Percentiles rank a stretch among this genome's conserved stretches.
These are phyloP conservation scores for Xenops minutus DNA, from an alignment of 2,797 vertebrate genomes.

Conservation along the genomic window DNA sequence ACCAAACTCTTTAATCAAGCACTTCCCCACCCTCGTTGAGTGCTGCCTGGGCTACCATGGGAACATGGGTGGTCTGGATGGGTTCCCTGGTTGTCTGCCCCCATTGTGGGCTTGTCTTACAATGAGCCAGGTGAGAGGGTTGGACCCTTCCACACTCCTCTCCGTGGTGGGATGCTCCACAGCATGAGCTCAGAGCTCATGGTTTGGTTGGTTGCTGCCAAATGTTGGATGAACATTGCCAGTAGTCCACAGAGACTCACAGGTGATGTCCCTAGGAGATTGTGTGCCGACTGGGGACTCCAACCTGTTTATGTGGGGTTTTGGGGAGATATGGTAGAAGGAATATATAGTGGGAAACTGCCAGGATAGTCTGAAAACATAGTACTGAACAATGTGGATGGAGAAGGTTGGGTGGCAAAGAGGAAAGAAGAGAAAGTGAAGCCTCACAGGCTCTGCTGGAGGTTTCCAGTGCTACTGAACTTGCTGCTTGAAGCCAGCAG, in stretches of 20 bases:
- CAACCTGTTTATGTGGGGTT: neutral
- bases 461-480: neutral
- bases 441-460: neutral
- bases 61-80: neutral
- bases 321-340: neutral
- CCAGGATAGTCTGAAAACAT: neutral
- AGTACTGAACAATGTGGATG: neutral
- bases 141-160: neutral
- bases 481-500: neutral
- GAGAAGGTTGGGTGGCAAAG: neutral
- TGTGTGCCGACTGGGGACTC: neutral
- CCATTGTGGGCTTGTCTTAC: neutral
- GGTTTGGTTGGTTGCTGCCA: neutral
- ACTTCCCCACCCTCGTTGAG: neutral
- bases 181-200: neutral
- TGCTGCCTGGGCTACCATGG: neutral
- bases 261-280: neutral
- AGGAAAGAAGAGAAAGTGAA: neutral
- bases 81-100: neutral
- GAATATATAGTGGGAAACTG: neutral
- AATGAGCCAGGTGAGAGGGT: neutral
- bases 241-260: neutral
- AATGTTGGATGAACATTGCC: neutral
- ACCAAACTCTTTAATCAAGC: constrained; percentile 2
- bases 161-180: neutral